A percentile compares a stretch with the other conserved stretches of the same genome.
These are phyloP conservation scores for Ailurus styani DNA, from an alignment of 2,113 vertebrate genomes.

Conservation along the genomic window DNA sequence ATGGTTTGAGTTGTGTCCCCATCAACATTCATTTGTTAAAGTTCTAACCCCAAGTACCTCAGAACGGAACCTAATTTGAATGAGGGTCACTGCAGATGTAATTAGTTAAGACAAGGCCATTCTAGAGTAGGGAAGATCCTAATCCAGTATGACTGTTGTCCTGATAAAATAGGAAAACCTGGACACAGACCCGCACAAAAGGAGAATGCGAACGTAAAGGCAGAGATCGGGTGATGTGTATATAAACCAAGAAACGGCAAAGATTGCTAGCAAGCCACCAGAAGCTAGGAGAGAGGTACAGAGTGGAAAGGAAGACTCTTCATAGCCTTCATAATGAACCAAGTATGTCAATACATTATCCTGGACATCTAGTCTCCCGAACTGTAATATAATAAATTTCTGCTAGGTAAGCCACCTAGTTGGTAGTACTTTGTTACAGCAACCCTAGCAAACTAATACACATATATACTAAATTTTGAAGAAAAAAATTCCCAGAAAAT, in stretches of 20 bases:
- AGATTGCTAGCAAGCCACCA: not conserved
- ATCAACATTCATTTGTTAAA: not conserved
- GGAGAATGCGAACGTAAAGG: not conserved
- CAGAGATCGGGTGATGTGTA: not conserved
- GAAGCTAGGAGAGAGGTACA: not conserved
- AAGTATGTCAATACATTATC: not conserved
- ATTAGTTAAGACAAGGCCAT: slow-evolving; percentile 1
- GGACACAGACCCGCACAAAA: not conserved
- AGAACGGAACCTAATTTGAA: not conserved
- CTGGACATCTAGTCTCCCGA: not conserved
- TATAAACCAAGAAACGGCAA: not conserved
- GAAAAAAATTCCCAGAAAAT: not conserved
- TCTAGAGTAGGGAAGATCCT: not conserved
- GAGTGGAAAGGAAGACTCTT: not conserved
- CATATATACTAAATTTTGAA: not conserved
- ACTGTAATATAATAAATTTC: not conserved
- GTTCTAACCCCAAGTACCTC: not conserved
- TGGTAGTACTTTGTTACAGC: not conserved
- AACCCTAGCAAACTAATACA: not conserved
- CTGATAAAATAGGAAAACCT: not conserved
- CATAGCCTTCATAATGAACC: not conserved
- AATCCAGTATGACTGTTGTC: not conserved
- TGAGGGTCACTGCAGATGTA: not conserved
- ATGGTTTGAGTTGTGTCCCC: not conserved
- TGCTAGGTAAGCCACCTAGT: not conserved